These are phyloP conservation scores for Neosalanx taihuensis DNA, from an alignment of 2,797 vertebrate genomes.

Conservation along the genomic window DNA sequence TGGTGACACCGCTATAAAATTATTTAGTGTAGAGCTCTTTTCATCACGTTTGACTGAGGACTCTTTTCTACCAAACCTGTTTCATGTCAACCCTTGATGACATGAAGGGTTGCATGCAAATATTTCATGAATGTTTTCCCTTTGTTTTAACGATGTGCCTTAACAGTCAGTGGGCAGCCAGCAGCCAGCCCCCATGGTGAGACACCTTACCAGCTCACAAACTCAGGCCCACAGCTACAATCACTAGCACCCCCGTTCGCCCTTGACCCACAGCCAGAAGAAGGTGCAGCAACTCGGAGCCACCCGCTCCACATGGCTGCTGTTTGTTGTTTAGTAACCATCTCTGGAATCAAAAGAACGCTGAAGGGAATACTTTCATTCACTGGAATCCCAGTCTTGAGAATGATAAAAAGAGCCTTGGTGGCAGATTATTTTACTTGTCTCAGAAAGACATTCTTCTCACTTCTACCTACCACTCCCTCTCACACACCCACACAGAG, in stretches of 20 bases:
- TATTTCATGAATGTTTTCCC: background rate
- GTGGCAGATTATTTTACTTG: background rate
- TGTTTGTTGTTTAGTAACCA: slow-evolving; percentile 10
- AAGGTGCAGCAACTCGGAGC: slow-evolving; percentile 21
- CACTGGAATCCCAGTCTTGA: background rate
- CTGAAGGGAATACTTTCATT: slow-evolving; percentile 20
- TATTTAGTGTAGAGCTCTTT: background rate
- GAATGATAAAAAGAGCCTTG: background rate
- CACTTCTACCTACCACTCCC: no score
- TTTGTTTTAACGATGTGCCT: background rate
- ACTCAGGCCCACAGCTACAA: slow-evolving; percentile 41
- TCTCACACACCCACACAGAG: no score
- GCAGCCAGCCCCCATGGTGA: background rate
- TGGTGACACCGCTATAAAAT: background rate
- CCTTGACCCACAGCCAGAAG: slow-evolving; percentile 42
- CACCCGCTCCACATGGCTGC: slow-evolving; percentile 21
- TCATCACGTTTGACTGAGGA: background rate
- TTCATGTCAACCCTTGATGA: no score
- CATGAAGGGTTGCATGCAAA: no score
- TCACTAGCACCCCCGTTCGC: slow-evolving; percentile 35
- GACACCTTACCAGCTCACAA: slow-evolving; percentile 4
- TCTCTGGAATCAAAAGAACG: slow-evolving; percentile 13
- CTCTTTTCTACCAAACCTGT: background rate
- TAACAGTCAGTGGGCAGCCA: background rate
- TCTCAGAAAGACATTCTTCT: no score